Evolutionary conservation across 1,140 invertebrate genomes (phyloP), one percentile per base, ranked within the genome.

Genomic region (Hormaphis cornu): DNA sequence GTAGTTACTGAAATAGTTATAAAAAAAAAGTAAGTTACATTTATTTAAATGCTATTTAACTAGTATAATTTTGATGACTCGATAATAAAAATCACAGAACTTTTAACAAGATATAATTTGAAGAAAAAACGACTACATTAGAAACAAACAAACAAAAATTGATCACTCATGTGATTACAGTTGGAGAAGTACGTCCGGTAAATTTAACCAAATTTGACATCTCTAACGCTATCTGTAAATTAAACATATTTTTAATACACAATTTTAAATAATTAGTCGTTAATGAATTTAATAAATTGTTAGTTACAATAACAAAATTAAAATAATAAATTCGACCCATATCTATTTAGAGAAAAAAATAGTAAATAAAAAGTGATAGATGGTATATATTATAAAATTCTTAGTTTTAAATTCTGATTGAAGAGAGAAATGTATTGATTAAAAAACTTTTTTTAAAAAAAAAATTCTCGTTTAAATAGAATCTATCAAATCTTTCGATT

Each of bases 151-250:
- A 46, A 42, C 9, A 33, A 66, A 35, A 6, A 24, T 20, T 7
- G 24, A 22, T 35, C 50, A 16, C 26, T 89, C 93, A 99, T 75
- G 97, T 99, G 74, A 99, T 98, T 30, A 99, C 97, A 70, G 95
- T 98, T 72, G 97, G 97, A 71, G 85, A 82, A 70, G 89, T 82
- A 54, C 96, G 83, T 26, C 92, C 93, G 6, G 95, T 98, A 76
- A 89, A 89, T 74, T 91, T 83, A 73, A 83, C 81, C 37, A 99
- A 80, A 77, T 93, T 83, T 3, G 92, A 91, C 35, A 98, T 82
- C 74, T 90, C 79, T 44, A 98, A 79, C 8, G 93, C 94, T 72
- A 98, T 69, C 35, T 72, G 52, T 42, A 70, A 63, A 30, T 61
- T n/a, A 48, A 53, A 69, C 10, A 33, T 35, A 3, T 33, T 20